Evolutionary conservation across 2,888 invertebrate genomes (phyloP).

Genomic region (Lysandra coridon): DNA sequence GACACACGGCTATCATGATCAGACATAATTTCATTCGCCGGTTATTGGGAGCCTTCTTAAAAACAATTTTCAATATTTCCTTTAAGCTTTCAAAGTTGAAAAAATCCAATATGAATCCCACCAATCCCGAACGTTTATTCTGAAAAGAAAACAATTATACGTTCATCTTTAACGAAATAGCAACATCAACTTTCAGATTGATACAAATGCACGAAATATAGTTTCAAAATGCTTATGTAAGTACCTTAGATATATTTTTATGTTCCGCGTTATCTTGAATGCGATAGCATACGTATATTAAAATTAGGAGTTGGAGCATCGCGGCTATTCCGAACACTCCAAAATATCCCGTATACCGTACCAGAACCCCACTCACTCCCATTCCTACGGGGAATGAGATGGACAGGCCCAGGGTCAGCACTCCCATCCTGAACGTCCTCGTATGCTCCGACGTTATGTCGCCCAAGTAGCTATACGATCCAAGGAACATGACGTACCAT

Average conservation of each 20-base stretch:
- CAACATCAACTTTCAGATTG: not conserved
- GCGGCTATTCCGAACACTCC: slow-evolving; percentile 11
- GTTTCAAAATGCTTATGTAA: not conserved
- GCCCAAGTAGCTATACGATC: slow-evolving; percentile 18
- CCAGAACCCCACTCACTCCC: slow-evolving; percentile 5
- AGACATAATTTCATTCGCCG: slow-evolving; percentile 10
- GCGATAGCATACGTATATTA: not conserved
- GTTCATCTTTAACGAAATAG: not conserved
- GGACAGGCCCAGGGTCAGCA: not conserved
- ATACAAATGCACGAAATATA: no score
- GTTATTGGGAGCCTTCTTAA: slow-evolving; percentile 18
- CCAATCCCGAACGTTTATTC: not conserved
- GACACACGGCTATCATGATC: slow-evolving; percentile 1
- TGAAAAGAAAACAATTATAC: not conserved
- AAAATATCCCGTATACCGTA: not conserved
- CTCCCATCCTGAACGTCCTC: slow-evolving; percentile 26
- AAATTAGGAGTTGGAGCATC: not conserved
- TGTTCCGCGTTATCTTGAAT: not conserved
- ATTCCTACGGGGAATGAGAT: not conserved
- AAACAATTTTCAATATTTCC: slow-evolving; percentile 11
- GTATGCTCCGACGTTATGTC: slow-evolving; percentile 23
- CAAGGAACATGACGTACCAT: slow-evolving; percentile 15
- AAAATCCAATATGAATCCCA: slow-evolving; percentile 7
- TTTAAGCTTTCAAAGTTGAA: slow-evolving; percentile 18
- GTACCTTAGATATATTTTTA: not conserved